Conservation (phyloP, 2,888 invertebrate genomes). For the Mystacides longicornis region DNA sequence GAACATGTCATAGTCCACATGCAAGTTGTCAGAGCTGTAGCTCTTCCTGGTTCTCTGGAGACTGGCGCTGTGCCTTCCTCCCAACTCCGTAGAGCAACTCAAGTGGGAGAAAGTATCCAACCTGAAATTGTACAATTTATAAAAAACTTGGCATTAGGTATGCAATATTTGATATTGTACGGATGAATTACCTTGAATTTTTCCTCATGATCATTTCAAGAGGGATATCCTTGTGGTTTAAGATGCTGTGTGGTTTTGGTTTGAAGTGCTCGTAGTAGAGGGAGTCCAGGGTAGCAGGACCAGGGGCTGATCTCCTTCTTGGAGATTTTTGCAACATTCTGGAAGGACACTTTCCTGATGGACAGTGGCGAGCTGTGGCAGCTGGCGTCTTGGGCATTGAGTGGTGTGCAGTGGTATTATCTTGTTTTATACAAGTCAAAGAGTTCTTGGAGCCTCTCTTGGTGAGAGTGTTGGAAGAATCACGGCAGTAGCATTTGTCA, state of each 20-base stretch:
- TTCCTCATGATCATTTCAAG: conserved; percentile 21
- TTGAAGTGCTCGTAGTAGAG: conserved; percentile 41
- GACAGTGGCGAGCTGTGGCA: background rate
- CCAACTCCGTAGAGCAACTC: conserved; percentile 24
- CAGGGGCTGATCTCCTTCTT: conserved; percentile 21
- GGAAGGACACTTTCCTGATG: conserved; percentile 11
- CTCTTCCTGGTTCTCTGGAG: conserved; percentile 23
- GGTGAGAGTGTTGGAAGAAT: conserved; percentile 24
- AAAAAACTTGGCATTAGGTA: no score
- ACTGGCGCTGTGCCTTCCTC: conserved; percentile 13
- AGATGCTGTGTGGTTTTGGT: conserved; percentile 35
- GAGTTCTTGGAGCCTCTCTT: conserved; percentile 11
- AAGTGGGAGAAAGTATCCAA: conserved; percentile 24
- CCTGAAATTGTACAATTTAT: conserved; percentile 16
- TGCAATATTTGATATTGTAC: no score
- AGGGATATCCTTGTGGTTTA: conserved; percentile 15
- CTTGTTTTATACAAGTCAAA: conserved; percentile 14
- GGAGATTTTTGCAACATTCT: conserved; percentile 13
- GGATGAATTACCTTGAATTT: conserved; percentile 23
- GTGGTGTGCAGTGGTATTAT: conserved; percentile 8
- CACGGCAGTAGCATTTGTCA: conserved; percentile 79
- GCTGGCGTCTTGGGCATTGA: background rate
- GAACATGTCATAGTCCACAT: conserved; percentile 68
- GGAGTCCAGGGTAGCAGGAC: conserved; percentile 33
- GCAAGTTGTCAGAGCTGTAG: conserved; percentile 55